These are phyloP conservation scores for Epicauta chinensis DNA, from an alignment of 1,140 invertebrate species.

Conservation along the genomic window DNA sequence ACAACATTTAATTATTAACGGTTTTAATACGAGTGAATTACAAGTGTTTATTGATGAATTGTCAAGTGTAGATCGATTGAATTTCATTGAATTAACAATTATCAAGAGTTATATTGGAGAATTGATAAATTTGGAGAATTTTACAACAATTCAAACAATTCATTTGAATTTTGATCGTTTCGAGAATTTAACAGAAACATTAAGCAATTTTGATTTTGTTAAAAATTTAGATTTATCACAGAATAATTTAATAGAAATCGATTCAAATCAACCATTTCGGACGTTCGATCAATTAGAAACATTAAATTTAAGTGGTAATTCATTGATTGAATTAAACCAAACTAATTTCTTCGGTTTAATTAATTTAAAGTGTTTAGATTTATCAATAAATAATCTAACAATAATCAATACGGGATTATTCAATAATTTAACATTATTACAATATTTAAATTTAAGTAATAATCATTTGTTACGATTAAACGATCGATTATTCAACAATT, in stretches of 20 bases:
- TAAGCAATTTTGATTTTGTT: conserved; percentile 34
- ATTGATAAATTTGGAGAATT: conserved; percentile 39
- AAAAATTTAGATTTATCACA: conserved; percentile 53
- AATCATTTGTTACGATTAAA: conserved; percentile 58
- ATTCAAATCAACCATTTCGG: conserved; percentile 32
- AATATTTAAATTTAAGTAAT: conserved; percentile 63
- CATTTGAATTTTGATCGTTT: conserved; percentile 50
- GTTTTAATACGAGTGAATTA: not conserved
- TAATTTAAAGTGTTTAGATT: conserved; percentile 49
- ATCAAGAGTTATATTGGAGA: conserved; percentile 11
- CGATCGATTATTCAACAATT: conserved; percentile 54
- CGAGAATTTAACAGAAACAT: conserved; percentile 32
- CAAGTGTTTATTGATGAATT: not conserved
- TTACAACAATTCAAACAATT: conserved; percentile 42
- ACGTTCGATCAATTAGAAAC: conserved; percentile 42
- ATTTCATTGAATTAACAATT: conserved; percentile 11
- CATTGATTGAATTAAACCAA: conserved; percentile 47
- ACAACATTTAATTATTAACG: conserved; percentile 10
- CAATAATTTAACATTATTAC: conserved; percentile 52
- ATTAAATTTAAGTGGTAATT: conserved; percentile 52
- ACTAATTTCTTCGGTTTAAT: conserved; percentile 45
- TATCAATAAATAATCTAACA: conserved; percentile 58
- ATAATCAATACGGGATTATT: conserved; percentile 53
- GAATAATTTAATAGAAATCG: conserved; percentile 36
- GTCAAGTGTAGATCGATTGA: not conserved